Evolutionary conservation across 2,888 invertebrate species (phyloP).

Genomic region (Drosophila sordidula): DNA sequence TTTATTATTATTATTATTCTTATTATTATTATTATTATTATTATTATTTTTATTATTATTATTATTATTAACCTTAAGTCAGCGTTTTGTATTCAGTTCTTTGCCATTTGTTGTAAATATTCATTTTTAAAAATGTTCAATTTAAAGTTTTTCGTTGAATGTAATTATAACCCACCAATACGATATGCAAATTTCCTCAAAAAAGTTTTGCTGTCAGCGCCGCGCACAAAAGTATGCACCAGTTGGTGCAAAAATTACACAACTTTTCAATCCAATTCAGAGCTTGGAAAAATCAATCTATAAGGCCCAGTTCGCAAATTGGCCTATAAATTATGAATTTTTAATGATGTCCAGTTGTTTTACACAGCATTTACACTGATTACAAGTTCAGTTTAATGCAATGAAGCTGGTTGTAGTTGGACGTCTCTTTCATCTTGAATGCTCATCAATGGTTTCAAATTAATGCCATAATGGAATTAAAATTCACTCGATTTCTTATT

Average conservation of each 20-base stretch:
- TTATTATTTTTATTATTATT: too few relatives aligned
- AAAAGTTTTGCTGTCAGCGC: not conserved
- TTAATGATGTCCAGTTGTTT: not conserved
- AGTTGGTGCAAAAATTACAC: too few relatives aligned
- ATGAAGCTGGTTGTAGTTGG: not conserved
- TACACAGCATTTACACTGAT: not conserved
- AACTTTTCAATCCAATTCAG: too few relatives aligned
- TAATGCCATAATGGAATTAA: not conserved
- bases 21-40: too few relatives aligned
- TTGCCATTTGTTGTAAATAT: too few relatives aligned
- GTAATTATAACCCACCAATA: not conserved
- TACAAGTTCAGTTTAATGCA: not conserved
- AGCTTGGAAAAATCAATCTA: not conserved
- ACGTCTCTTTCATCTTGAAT: not conserved
- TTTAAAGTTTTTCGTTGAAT: too few relatives aligned
- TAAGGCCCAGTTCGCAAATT: not conserved
- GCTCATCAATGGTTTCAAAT: not conserved
- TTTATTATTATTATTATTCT: too few relatives aligned
- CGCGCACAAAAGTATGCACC: constrained; percentile 16
- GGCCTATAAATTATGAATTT: not conserved
- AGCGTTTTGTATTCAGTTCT: too few relatives aligned
- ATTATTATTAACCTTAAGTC: too few relatives aligned
- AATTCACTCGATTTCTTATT: not conserved
- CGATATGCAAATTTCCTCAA: not conserved
- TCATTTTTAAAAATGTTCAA: too few relatives aligned